Evolutionary conservation across 2,797 vertebrate genomes (phyloP).

Genomic region (Spheniscus humboldti): DNA sequence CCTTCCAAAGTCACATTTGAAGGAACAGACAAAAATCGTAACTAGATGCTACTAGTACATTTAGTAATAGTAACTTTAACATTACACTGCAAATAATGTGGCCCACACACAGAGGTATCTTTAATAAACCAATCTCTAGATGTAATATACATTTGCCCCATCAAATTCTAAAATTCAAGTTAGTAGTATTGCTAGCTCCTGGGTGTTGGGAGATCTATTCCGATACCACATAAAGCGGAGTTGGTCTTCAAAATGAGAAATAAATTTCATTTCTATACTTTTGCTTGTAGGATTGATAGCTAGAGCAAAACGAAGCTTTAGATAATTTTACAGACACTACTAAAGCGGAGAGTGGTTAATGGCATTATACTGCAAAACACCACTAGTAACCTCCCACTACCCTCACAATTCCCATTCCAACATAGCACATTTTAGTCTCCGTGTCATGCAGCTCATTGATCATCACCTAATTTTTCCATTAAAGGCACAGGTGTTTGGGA

Average conservation of each 20-base stretch:
- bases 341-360: not conserved
- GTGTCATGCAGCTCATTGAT: not conserved
- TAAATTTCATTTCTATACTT: not conserved
- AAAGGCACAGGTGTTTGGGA: not conserved
- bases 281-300: not conserved
- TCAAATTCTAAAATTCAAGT: not conserved
- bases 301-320: not conserved
- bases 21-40: not conserved
- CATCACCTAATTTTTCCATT: not conserved
- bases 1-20: slow-evolving; percentile 38
- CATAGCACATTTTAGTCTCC: not conserved
- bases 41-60: not conserved
- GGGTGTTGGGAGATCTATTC: not conserved
- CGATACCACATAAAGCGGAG: not conserved
- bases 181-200: not conserved
- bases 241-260: not conserved
- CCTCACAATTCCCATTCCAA: not conserved
- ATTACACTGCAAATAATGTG: not conserved
- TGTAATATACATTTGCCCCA: not conserved
- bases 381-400: not conserved
- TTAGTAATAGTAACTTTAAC: not conserved
- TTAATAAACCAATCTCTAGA: not conserved
- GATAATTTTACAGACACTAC: not conserved
- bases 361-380: not conserved
- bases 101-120: not conserved